Evolutionary conservation across 2,888 invertebrate species (phyloP).

Genomic region (Suillia variegata): DNA sequence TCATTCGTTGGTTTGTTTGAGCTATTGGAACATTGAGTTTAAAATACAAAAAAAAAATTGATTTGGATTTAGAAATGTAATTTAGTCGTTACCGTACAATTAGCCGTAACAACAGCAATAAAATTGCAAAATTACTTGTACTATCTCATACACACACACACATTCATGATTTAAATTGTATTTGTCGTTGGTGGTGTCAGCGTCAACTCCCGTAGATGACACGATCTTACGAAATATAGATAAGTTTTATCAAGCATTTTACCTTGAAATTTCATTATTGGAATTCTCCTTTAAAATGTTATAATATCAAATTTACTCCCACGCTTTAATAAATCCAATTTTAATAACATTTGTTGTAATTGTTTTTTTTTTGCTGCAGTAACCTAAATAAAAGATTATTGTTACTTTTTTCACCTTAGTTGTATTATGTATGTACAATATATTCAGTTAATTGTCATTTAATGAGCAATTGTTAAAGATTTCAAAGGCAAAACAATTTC

Average conservation of each 20-base stretch:
- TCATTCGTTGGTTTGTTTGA: neutral
- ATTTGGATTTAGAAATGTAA: neutral
- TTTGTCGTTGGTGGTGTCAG: no score
- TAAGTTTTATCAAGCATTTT: neutral
- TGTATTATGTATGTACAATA: no score
- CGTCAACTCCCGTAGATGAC: no score
- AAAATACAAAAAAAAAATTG: neutral
- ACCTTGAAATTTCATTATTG: no score
- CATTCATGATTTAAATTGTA: neutral
- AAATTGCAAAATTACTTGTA: neutral
- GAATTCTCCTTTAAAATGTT: no score
- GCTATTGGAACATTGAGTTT: neutral
- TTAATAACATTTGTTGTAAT: neutral
- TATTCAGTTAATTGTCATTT: no score
- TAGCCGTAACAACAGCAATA: neutral
- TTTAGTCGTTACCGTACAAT: constrained; percentile 1
- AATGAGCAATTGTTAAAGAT: no score
- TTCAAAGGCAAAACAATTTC: no score
- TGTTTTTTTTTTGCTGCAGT: no score
- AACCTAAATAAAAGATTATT: neutral
- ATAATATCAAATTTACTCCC: no score
- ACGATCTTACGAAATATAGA: neutral
- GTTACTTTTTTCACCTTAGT: neutral
- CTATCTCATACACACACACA: no score
- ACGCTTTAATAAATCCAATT: neutral